These are phyloP conservation scores for Nephrotoma flavescens DNA, from an alignment of 2,888 invertebrate species.

Conservation along the genomic window DNA sequence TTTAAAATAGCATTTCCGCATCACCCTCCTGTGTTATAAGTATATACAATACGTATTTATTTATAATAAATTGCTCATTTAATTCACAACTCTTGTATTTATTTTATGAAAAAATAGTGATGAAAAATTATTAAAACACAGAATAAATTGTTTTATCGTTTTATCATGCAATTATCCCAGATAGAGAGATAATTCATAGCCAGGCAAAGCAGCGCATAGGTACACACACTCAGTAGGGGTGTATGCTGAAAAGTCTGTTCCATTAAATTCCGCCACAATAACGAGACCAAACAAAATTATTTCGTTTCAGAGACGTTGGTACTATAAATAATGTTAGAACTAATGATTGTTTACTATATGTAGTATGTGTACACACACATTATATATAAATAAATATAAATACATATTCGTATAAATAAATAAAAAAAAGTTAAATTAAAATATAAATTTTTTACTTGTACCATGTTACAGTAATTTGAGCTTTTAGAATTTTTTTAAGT, in stretches of 20 bases:
- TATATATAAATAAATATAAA: neutral
- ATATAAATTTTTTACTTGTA: neutral
- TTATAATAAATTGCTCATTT: neutral
- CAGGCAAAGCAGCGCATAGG: neutral
- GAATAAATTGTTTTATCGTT: neutral
- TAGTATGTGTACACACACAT: neutral
- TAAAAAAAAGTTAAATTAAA: neutral
- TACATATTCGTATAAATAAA: neutral
- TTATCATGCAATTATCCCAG: neutral
- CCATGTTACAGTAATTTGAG: neutral
- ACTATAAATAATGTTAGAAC: neutral
- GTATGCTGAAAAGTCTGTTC: neutral
- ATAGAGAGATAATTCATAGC: neutral
- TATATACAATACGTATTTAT: neutral
- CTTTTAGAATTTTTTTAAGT: neutral
- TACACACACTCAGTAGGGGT: neutral
- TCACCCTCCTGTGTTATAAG: neutral
- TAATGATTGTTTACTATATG: neutral
- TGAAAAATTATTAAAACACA: neutral
- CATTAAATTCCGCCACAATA: neutral
- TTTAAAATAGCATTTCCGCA: neutral
- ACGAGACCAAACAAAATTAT: neutral
- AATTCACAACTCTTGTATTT: neutral
- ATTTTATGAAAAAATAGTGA: neutral
- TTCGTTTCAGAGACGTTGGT: neutral